phyloP scores from a whole-genome alignment of 2,113 vertebrate genomes.

The Tinamus guttatus region DNA sequence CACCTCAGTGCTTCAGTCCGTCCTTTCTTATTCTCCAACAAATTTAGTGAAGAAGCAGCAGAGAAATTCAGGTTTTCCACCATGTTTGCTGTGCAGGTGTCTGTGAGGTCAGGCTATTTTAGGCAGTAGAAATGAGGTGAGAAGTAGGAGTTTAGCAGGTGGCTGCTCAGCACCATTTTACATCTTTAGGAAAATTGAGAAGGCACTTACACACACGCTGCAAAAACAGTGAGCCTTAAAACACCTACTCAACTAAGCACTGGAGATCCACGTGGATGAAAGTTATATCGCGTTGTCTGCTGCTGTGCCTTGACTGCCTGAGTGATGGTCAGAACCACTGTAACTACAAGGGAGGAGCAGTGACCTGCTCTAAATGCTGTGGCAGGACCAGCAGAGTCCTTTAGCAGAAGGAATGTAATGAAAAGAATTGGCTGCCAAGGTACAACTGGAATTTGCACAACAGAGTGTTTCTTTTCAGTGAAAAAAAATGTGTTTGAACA shows the following conservation, averaged over 20 bases:
- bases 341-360: background rate
- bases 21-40: background rate
- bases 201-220: background rate
- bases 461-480: fast-evolving
- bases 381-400: background rate
- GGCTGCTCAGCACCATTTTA: background rate
- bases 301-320: background rate
- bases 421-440: background rate
- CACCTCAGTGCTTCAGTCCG: background rate
- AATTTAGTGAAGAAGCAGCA: background rate
- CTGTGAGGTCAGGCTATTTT: background rate
- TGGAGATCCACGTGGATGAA: background rate
- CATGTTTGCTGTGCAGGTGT: background rate
- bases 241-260: background rate
- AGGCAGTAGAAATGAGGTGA: background rate
- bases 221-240: background rate
- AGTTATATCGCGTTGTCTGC: too few species aligned
- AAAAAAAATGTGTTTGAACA: background rate
- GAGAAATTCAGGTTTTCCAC: background rate
- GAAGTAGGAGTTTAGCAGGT: background rate
- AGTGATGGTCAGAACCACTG: background rate
- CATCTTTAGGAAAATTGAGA: background rate
- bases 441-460: background rate
- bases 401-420: too few species aligned
- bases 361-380: fast-evolving